These are phyloP conservation scores for Varanus salvator DNA, from an alignment of 2,113 vertebrate genomes.

Conservation along the genomic window DNA sequence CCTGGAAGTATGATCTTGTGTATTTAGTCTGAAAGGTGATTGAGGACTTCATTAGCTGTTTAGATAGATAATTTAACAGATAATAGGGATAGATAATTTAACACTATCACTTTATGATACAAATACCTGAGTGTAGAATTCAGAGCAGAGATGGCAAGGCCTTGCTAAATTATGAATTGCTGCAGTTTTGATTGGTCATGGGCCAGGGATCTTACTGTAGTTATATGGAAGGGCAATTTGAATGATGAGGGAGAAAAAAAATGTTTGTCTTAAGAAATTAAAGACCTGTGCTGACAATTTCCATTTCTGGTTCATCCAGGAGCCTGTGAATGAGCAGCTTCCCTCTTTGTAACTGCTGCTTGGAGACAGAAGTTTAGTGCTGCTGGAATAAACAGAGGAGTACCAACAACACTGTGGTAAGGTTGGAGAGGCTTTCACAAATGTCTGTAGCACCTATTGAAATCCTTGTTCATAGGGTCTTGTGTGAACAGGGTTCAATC, in stretches of 20 bases:
- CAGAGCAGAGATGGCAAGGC: conserved; percentile 12
- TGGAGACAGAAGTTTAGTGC: background rate
- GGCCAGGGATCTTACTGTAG: background rate
- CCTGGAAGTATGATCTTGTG: background rate
- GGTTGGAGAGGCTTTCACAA: background rate
- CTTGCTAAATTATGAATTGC: conserved; percentile 37
- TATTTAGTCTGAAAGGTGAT: background rate
- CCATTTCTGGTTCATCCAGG: no score
- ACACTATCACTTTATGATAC: background rate
- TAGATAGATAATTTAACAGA: background rate
- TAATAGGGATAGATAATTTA: background rate
- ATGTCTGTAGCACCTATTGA: background rate
- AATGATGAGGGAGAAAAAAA: background rate
- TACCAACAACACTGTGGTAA: background rate
- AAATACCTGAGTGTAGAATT: conserved; percentile 16
- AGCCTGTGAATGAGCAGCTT: background rate
- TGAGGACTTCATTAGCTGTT: conserved; percentile 26
- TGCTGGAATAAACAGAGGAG: background rate
- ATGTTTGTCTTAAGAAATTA: background rate
- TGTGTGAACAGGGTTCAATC: background rate
- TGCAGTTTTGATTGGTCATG: background rate
- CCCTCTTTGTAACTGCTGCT: background rate
- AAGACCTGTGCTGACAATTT: background rate
- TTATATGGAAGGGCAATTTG: background rate
- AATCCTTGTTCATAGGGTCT: background rate